phyloP scores from a whole-genome alignment of 1,140 invertebrate species.

The Dinothrombium tinctorium region DNA sequence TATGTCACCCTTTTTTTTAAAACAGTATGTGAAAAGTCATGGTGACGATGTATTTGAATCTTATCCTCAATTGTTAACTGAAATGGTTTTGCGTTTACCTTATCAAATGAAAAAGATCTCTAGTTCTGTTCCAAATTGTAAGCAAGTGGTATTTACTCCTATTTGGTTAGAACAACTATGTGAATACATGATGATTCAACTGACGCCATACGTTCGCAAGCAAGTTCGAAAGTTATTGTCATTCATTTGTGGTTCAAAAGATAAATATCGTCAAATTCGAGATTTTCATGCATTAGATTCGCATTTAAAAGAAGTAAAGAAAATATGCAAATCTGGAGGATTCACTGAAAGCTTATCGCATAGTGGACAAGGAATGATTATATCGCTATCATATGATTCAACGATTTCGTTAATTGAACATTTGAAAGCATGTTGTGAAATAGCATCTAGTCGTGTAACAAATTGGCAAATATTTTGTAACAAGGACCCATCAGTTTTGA shows the following conservation, averaged over 20 bases:
- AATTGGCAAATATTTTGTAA: constrained; percentile 88
- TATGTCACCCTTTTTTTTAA: constrained; percentile 83
- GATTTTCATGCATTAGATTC: constrained; percentile 54
- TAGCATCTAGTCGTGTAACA: constrained; percentile 60
- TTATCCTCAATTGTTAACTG: constrained; percentile 73
- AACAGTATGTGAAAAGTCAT: constrained; percentile 74
- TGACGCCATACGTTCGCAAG: constrained; percentile 31
- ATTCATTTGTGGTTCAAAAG: constrained; percentile 75
- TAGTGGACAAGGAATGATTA: constrained; percentile 14
- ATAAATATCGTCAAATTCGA: constrained; percentile 54
- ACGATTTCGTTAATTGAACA: constrained; percentile 81
- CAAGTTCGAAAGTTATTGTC: constrained; percentile 64
- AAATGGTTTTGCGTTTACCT: constrained; percentile 74
- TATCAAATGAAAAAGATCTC: constrained; percentile 56
- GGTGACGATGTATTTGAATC: constrained; percentile 75
- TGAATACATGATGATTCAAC: constrained; percentile 80
- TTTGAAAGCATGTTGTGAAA: constrained; percentile 75
- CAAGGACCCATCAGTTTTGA: constrained; percentile 37
- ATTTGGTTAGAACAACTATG: constrained; percentile 58
- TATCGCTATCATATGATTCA: constrained; percentile 55
- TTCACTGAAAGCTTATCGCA: constrained; percentile 21
- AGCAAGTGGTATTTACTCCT: constrained; percentile 21
- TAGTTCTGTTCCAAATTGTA: constrained; percentile 12
- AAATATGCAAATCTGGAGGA: constrained; percentile 32
- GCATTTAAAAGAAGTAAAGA: constrained; percentile 24